Conservation (phyloP, 2,113 vertebrate genomes). For the Pituophis catenifer region DNA sequence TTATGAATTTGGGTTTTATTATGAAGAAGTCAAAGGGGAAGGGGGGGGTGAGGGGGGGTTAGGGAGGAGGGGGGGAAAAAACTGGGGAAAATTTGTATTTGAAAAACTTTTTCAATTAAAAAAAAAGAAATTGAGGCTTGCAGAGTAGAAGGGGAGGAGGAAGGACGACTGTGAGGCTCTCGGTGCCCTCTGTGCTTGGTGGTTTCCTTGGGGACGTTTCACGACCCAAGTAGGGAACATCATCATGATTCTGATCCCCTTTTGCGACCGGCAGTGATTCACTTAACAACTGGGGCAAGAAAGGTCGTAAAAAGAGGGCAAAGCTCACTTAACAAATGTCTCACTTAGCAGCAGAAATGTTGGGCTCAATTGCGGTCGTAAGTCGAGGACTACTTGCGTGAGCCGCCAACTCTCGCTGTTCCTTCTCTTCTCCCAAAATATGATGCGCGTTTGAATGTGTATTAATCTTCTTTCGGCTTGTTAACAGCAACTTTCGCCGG, state of each 20-base stretch:
- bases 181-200: too few species aligned
- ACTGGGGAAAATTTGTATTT: too few species aligned
- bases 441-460: neutral
- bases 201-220: too few species aligned
- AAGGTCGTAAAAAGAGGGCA: neutral
- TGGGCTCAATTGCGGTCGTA: neutral
- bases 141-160: too few species aligned
- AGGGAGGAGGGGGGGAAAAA: too few species aligned
- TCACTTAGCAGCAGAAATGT: neutral
- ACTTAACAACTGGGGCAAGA: neutral
- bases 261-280: neutral
- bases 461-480: fast-evolving
- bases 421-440: neutral
- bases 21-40: too few species aligned
- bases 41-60: too few species aligned
- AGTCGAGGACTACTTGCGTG: neutral
- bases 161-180: too few species aligned
- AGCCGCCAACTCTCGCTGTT: neutral
- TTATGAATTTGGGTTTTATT: too few species aligned
- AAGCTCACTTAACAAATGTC: neutral
- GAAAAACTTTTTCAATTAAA: too few species aligned
- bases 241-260: neutral
- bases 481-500: neutral
- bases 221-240: too few species aligned
- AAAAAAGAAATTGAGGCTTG: too few species aligned